Conservation (phyloP, 2,797 vertebrate genomes). For the Sardinella longiceps region DNA sequence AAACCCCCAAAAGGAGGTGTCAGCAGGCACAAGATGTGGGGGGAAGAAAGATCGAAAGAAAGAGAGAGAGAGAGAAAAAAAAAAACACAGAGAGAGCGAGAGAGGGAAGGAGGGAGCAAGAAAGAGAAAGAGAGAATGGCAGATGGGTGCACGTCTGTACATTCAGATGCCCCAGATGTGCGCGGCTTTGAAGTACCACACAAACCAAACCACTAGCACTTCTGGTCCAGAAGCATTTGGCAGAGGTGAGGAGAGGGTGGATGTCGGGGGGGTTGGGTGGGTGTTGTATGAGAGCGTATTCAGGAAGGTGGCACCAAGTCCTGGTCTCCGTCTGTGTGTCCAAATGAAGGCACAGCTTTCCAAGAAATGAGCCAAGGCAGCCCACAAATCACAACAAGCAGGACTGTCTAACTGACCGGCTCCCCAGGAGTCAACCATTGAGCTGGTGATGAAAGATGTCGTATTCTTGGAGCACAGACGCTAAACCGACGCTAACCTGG, state of each 20-base stretch:
- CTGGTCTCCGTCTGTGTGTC: background rate
- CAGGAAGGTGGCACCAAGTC: background rate
- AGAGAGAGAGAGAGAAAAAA: background rate
- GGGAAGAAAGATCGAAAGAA: background rate
- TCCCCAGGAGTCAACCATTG: background rate
- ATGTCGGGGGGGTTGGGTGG: background rate
- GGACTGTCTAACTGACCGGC: background rate
- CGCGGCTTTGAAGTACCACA: conserved; percentile 62
- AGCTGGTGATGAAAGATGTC: background rate
- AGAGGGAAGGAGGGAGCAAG: background rate
- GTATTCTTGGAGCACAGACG: background rate
- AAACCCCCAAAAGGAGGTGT: background rate
- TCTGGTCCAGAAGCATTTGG: conserved; percentile 40
- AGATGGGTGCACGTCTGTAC: conserved; percentile 54
- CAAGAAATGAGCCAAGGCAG: background rate
- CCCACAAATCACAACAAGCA: background rate
- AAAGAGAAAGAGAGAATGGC: conserved; percentile 15
- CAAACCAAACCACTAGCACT: conserved; percentile 38
- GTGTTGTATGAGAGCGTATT: background rate
- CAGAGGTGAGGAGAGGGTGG: background rate
- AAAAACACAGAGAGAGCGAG: background rate
- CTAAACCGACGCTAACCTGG: background rate
- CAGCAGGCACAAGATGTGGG: conserved; percentile 18
- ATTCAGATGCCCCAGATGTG: conserved; percentile 63
- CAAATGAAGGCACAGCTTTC: conserved; percentile 18